phyloP scores from a whole-genome alignment of 2,888 invertebrate species.

The Alitta virens region DNA sequence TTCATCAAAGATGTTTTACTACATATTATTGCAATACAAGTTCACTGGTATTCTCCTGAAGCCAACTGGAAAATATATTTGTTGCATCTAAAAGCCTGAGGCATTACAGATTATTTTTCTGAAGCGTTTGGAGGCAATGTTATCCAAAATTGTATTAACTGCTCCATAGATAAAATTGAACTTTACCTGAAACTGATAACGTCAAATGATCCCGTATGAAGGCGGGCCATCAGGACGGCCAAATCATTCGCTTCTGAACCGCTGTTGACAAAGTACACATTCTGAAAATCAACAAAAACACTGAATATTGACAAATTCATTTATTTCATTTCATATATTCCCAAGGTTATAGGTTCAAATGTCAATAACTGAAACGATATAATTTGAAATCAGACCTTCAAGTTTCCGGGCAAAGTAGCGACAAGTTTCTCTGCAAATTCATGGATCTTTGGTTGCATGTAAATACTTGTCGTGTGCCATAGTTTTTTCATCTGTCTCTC shows the following conservation, averaged over 20 bases:
- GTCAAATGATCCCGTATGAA: conserved; percentile 81
- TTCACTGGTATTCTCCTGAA: too few relatives aligned
- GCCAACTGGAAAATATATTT: too few relatives aligned
- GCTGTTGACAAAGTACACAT: conserved; percentile 90
- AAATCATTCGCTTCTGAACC: conserved; percentile 97
- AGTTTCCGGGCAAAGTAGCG: conserved; percentile 77
- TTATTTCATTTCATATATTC: background rate
- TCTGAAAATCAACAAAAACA: conserved; percentile 59
- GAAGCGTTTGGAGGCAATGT: too few relatives aligned
- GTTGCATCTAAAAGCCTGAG: too few relatives aligned
- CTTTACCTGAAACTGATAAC: conserved; percentile 71
- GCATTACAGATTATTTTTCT: too few relatives aligned
- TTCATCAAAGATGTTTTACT: too few relatives aligned
- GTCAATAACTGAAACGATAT: too few relatives aligned
- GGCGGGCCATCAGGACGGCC: conserved; percentile 81
- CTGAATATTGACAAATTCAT: background rate
- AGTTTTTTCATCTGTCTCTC: conserved; percentile 76
- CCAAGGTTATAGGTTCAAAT: too few relatives aligned
- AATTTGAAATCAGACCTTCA: conserved; percentile 77
- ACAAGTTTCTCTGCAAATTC: conserved; percentile 84
- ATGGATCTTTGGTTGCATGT: conserved; percentile 83
- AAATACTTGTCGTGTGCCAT: conserved; percentile 91
- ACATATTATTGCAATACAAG: too few relatives aligned
- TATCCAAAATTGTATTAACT: too few relatives aligned
- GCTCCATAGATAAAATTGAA: background rate